Evolutionary conservation across 2,797 vertebrate genomes (phyloP), one percentile per base, ranked within the genome.

Genomic region (Botia almorhae): DNA sequence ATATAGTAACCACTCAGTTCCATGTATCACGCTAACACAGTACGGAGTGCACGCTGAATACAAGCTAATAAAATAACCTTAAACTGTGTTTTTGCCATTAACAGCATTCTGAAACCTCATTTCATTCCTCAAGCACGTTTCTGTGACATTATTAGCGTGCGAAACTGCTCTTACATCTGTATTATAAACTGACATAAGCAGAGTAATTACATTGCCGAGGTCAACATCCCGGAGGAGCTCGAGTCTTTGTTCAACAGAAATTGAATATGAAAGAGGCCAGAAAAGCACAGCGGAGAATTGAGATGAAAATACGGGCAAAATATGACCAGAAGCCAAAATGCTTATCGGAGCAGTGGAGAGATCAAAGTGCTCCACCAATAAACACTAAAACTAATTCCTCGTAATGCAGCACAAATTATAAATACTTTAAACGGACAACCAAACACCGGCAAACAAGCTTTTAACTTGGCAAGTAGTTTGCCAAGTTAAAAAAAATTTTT

Each of bases 191-290:
- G 50, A 77, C 70, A 68, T 71, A 58, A 67, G 55, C 65, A 69
- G 39, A 80, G 64, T 82, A 81, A 81, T 84, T 76, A 76, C 61
- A 81, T 78, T 29, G 73, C 69, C 39, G 65, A 76, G 70, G 61
- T 73, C 64, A 0, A 48, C 67, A 75, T 78, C 82, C 85, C 78
- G 82, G 78, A 84, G 74, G 78, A 78, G n/a, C 58, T 74, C 55
- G 26, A 81, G 77, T 78, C 71, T 79, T 82, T 82, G 74, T 70
- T 76, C 80, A 53, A 63, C 53, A 72, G 53, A 80, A 80, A 81
- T 63, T 74, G 65, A 69, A 86, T 81, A 84, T 82, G 23, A 73
- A 76, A 51, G 43, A 80, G 39, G 60, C 68, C 78, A 56, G 67
- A 82, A 82, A 82, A 86, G 74, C 74, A 78, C 80, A 61, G 48